Percentiles rank a stretch among this genome's conserved stretches.
Conservation (phyloP, 1,140 invertebrate genomes). For the Odontomachus brunneus region DNA sequence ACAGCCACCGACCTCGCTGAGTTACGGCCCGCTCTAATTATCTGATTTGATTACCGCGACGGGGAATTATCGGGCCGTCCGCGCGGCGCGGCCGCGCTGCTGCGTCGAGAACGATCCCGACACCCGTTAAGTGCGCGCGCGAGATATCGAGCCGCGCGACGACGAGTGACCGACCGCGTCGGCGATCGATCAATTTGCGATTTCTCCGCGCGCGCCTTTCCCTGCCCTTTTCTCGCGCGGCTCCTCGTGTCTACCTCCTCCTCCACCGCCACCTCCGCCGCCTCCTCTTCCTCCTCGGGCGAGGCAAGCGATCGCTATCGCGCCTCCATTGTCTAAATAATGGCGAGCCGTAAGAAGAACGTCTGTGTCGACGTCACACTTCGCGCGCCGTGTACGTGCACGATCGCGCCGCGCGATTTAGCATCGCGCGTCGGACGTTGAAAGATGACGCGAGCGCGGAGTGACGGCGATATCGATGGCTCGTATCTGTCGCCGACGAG, state of each 20-base stretch:
- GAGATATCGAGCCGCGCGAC: constrained; percentile 43
- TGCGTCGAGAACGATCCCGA: constrained; percentile 53
- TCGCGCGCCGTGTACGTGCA: constrained; percentile 3
- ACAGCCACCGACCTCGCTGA: constrained; percentile 43
- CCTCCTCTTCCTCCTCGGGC: constrained; percentile 27
- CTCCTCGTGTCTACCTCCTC: too few species aligned
- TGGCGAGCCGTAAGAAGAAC: constrained; percentile 28
- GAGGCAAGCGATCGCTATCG: constrained; percentile 56
- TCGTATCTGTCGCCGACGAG: constrained; percentile 35
- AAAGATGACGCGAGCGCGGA: constrained; percentile 40
- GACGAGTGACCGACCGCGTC: constrained; percentile 38
- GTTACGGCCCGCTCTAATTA: constrained; percentile 69
- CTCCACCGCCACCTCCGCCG: too few species aligned
- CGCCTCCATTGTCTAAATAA: constrained; percentile 68
- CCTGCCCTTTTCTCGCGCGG: constrained; percentile 30
- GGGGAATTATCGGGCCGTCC: constrained; percentile 58
- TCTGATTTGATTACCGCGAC: constrained; percentile 73
- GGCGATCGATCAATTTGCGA: constrained; percentile 62
- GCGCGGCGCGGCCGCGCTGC: constrained; percentile 46
- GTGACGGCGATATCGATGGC: constrained; percentile 40
- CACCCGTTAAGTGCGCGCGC: constrained; percentile 57
- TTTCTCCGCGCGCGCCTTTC: constrained; percentile 45
- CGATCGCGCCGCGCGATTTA: constrained; percentile 46
- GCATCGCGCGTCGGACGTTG: constrained; percentile 48
- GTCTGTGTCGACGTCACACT: constrained; percentile 47